Conservation (phyloP, 2,113 vertebrate genomes). For the Dicrurus megarhynchus region DNA sequence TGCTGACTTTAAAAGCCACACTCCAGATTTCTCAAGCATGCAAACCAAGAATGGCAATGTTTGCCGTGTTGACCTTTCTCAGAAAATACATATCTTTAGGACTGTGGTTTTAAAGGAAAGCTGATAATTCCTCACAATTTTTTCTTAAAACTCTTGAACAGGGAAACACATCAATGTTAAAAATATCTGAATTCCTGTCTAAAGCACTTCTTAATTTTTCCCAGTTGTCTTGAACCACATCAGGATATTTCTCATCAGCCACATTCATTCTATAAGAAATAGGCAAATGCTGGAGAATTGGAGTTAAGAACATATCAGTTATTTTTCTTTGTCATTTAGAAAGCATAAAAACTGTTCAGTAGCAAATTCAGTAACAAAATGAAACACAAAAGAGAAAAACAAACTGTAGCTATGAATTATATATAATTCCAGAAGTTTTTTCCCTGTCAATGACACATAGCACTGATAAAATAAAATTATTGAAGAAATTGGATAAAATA, state of each 20-base stretch:
- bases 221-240: not conserved
- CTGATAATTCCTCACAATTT: not conserved
- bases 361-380: not conserved
- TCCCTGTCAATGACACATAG: not conserved
- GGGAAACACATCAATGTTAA: not conserved
- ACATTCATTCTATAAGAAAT: constrained; percentile 56
- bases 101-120: not conserved
- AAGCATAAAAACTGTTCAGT: not conserved
- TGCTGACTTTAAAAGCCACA: not conserved
- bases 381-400: not conserved
- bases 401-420: not conserved
- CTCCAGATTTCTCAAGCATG: not conserved
- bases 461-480: not conserved
- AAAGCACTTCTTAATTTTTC: not conserved
- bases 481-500: not conserved
- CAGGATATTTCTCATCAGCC: not conserved
- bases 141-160: not conserved
- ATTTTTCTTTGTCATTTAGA: not conserved
- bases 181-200: not conserved
- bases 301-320: not conserved
- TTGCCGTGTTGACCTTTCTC: not conserved
- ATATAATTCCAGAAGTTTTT: not conserved
- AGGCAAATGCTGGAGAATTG: constrained; percentile 75
- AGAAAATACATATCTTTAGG: not conserved
- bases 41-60: not conserved